Percentiles rank a stretch among this genome's conserved stretches.
phyloP scores from a whole-genome alignment of 2,797 vertebrate genomes.

The Cyclopterus lumpus region DNA sequence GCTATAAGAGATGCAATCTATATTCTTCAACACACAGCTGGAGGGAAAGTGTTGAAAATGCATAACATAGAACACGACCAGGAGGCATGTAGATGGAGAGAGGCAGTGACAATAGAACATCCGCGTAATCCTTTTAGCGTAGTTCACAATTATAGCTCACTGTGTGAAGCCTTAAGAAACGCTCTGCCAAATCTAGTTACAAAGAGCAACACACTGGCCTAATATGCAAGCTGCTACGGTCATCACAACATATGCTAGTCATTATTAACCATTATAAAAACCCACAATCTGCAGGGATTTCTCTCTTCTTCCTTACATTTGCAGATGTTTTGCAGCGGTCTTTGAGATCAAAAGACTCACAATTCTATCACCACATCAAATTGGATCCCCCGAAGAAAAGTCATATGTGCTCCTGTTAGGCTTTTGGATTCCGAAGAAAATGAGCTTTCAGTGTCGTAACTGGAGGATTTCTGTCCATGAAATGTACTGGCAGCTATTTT shows the following conservation, averaged over 20 bases:
- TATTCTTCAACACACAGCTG: constrained; percentile 45
- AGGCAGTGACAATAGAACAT: constrained; percentile 59
- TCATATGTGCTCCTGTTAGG: constrained; percentile 17
- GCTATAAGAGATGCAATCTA: constrained; percentile 49
- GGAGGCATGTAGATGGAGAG: constrained; percentile 56
- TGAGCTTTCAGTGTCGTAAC: constrained; percentile 27
- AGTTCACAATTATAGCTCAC: constrained; percentile 63
- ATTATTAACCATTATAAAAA: constrained; percentile 41
- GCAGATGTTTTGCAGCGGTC: constrained; percentile 24
- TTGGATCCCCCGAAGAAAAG: constrained; percentile 16
- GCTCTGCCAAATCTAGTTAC: constrained; percentile 33
- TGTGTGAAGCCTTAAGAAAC: constrained; percentile 40
- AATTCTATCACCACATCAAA: constrained; percentile 38
- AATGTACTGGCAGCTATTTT: constrained; percentile 36
- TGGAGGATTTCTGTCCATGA: constrained; percentile 28
- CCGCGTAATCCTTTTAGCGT: constrained; percentile 71
- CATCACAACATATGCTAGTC: background rate
- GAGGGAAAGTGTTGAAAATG: constrained; percentile 47
- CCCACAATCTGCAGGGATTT: background rate
- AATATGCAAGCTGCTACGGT: constrained; percentile 5
- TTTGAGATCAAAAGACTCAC: constrained; percentile 42
- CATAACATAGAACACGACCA: constrained; percentile 54
- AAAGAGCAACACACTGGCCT: constrained; percentile 23
- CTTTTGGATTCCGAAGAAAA: constrained; percentile 20
- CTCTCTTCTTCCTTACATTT: constrained; percentile 3